Evolutionary conservation across 1,140 invertebrate species (phyloP).

Genomic region (Tenebrio molitor): DNA sequence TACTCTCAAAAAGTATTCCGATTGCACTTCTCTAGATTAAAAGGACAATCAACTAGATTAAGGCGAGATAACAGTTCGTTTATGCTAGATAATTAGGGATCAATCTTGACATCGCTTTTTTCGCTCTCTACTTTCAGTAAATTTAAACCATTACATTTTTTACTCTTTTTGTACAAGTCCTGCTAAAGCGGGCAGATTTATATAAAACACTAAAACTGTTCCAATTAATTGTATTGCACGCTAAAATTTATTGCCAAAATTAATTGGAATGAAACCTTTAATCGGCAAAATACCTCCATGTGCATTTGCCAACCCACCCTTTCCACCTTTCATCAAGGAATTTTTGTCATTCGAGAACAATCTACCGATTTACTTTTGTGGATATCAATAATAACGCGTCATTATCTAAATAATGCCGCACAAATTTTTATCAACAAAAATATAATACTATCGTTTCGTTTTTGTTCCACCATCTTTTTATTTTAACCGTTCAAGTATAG

Average conservation of each 20-base stretch:
- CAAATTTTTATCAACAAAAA: no score
- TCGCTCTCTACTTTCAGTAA: constrained; percentile 2
- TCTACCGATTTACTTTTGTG: no score
- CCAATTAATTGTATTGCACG: constrained; percentile 25
- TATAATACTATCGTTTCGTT: no score
- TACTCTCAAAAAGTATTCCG: constrained; percentile 42
- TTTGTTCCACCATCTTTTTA: no score
- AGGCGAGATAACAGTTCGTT: constrained; percentile 42
- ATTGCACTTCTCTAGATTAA: constrained; percentile 47
- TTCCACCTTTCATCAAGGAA: neutral
- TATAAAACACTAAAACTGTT: constrained; percentile 19
- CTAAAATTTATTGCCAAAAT: constrained; percentile 33
- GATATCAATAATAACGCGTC: no score
- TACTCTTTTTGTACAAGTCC: constrained; percentile 2
- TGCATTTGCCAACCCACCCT: neutral
- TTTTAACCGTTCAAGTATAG: no score
- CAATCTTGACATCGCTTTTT: constrained; percentile 31
- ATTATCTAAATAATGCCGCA: no score
- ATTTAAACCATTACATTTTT: constrained; percentile 1
- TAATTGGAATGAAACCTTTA: constrained; percentile 37
- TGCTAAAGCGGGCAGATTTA: constrained; percentile 14
- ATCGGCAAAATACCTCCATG: constrained; percentile 6
- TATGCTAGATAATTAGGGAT: constrained; percentile 43
- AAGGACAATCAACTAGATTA: constrained; percentile 44
- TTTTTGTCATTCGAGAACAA: no score